Evolutionary conservation across 2,113 vertebrate genomes (phyloP).

Genomic region (Tenrec ecaudatus): DNA sequence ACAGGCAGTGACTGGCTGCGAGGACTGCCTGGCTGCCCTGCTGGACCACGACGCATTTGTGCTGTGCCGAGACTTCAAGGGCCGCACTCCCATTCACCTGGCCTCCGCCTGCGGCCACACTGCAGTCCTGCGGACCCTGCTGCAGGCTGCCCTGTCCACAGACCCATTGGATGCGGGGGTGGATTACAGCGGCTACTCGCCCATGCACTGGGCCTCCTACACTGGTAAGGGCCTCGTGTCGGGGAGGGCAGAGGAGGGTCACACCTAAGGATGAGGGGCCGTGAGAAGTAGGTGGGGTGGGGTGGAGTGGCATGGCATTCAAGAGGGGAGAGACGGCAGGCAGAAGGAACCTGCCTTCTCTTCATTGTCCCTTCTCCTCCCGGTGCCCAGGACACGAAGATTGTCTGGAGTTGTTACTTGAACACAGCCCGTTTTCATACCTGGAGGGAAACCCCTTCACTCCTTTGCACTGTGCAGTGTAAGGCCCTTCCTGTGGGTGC

Average conservation of each 20-base stretch:
- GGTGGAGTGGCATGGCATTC: not conserved
- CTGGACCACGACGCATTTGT: conserved; percentile 95
- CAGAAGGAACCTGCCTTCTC: not conserved
- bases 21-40: conserved; percentile 93
- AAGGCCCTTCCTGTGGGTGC: conserved; percentile 80
- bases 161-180: conserved; percentile 95
- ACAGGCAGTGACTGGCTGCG: conserved; percentile 93
- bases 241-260: not conserved
- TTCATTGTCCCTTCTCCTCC: not conserved
- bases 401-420: conserved; percentile 98
- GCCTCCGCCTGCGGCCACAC: conserved; percentile 94
- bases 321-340: not conserved
- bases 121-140: conserved; percentile 89
- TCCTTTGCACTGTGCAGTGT: conserved; percentile 99
- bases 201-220: conserved; percentile 97
- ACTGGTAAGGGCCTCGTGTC: conserved; percentile 88
- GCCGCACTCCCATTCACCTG: conserved; percentile 94
- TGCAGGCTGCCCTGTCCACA: conserved; percentile 91
- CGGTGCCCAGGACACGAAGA: conserved; percentile 91
- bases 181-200: conserved; percentile 95
- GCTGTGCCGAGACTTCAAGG: conserved; percentile 94
- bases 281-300: not conserved
- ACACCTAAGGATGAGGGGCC: not conserved
- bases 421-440: conserved; percentile 95
- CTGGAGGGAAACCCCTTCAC: conserved; percentile 96